These are phyloP conservation scores for Aviceda subcristata DNA, from an alignment of 2,113 vertebrate species.

Conservation along the genomic window DNA sequence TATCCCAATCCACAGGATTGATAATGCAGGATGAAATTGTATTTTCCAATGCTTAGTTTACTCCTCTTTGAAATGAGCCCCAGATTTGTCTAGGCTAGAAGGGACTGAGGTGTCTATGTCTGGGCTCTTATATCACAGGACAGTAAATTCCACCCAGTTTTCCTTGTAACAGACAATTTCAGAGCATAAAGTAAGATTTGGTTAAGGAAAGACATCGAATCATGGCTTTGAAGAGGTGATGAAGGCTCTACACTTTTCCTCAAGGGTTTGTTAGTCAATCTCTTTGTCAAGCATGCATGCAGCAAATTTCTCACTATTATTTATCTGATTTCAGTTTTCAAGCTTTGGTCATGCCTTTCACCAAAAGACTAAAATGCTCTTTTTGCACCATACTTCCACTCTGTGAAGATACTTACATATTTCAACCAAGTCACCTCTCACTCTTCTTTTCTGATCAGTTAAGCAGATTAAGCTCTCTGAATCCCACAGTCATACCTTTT, in stretches of 20 bases:
- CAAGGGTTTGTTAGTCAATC: background rate
- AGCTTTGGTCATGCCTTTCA: background rate
- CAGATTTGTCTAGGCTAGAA: background rate
- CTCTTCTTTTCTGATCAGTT: background rate
- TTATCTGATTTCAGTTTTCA: background rate
- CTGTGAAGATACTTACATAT: background rate
- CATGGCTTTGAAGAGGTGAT: background rate
- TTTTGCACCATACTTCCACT: background rate
- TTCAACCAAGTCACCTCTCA: background rate
- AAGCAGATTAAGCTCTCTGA: background rate
- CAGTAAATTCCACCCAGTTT: background rate
- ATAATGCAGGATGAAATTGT: slow-evolving; percentile 4
- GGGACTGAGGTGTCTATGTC: background rate
- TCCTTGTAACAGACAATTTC: background rate
- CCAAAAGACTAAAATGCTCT: background rate
- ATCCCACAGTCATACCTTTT: background rate
- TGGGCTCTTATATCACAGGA: background rate
- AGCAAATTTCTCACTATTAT: background rate
- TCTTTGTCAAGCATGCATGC: background rate
- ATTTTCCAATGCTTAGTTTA: slow-evolving; percentile 25
- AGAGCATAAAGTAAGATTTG: background rate
- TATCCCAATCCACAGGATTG: background rate
- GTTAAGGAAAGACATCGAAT: background rate
- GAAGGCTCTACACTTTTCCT: background rate
- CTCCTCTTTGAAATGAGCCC: background rate